Base-by-base conservation (phyloP, 30 jellyfish, hydroid and myxozoan genomes). In the Catostylus mosaicus region DNA sequence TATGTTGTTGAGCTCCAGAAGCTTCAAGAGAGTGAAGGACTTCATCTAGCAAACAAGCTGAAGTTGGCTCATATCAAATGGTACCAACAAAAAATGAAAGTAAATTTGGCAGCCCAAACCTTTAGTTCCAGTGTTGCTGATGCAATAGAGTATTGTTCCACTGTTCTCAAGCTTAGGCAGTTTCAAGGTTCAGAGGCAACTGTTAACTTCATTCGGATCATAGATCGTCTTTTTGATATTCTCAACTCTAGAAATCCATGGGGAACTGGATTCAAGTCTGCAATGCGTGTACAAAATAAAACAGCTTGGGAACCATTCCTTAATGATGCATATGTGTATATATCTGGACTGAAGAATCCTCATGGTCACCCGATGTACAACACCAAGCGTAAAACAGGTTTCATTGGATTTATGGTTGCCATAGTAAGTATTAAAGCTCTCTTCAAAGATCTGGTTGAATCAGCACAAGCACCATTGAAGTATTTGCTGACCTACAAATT, bases 41-140 rank as follows among this genome's bases (percentile, higher is more conserved):
- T 78, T 26, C 32, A 94, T 34, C 94, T 75, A 59, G 93, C 75
- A 16, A 77, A 78, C 71, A 78, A 71, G 59, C 85, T 87, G 56
- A 67, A 78, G 54, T 6, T 30, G 35, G 59, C 80, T 19, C 91
- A 86, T 51, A 86, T 86, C 32, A 65, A 77, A 45, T 79, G 93
- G 93, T 22, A 86, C 16, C 83, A 78, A 54, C 91, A 87, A 46
- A 78, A 67, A 76, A 78, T 87, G 96, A 78, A 78, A 52, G 88
- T 87, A 16, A 87, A 87, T 56, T 89, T 78, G 33, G 93, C 96
- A 18, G 96, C 88, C 1, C 96, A 87, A 50, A 80, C 94, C 35
- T 51, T 87, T 63, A 77, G 94, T 57, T 45, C 93, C 26, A 87
- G 93, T 69, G 96, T 79, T 23, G 96, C 96, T 8, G 90, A 67